These are phyloP conservation scores for Eucera pruinosa DNA, from an alignment of 2,888 invertebrate species.

Conservation along the genomic window DNA sequence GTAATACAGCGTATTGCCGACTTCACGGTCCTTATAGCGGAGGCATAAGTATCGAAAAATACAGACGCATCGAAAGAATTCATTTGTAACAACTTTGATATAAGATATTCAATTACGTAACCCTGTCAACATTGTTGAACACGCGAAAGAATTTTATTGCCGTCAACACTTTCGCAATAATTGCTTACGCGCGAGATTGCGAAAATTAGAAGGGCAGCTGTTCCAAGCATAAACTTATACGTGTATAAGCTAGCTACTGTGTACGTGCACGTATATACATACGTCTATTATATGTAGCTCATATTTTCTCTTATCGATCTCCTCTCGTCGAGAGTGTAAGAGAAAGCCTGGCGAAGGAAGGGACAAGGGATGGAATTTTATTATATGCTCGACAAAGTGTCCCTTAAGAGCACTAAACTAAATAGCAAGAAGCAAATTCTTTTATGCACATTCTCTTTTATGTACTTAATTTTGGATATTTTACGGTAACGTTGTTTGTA, in stretches of 20 bases:
- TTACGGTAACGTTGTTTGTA: background rate
- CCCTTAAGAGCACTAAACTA: too few relatives aligned
- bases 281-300: constrained; percentile 12
- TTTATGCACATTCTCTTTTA: too few relatives aligned
- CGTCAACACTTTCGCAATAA: constrained; percentile 43
- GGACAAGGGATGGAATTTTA: background rate
- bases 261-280: background rate
- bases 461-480: constrained; percentile 5
- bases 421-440: too few relatives aligned
- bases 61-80: too few relatives aligned
- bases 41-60: too few relatives aligned
- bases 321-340: constrained; percentile 12
- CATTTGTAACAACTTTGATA: background rate
- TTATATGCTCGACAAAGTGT: too few relatives aligned
- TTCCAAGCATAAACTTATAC: constrained; percentile 31
- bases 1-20: too few relatives aligned
- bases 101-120: background rate
- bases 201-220: constrained; percentile 38
- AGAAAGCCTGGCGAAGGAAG: constrained; percentile 2
- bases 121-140: constrained; percentile 8
- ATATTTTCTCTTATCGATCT: constrained; percentile 55
- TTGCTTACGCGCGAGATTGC: constrained; percentile 32
- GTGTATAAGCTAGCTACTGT: background rate
- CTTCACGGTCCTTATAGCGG: too few relatives aligned
- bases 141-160: constrained; percentile 49